phyloP scores from a whole-genome alignment of 2,113 vertebrate genomes.

The Apodemus sylvaticus region DNA sequence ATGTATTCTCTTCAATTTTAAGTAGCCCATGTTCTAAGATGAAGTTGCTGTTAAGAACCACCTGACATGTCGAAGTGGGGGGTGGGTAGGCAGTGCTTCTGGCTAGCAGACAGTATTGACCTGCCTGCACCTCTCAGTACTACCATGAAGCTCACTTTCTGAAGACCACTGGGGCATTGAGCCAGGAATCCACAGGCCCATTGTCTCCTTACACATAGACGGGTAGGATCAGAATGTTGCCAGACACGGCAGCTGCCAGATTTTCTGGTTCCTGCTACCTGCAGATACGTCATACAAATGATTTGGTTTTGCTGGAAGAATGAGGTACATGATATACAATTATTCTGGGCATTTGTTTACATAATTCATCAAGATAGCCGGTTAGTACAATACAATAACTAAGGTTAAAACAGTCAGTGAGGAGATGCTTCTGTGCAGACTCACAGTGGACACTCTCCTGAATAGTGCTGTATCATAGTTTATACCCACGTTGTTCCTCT shows the following conservation, averaged over 20 bases:
- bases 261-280: background rate
- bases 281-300: background rate
- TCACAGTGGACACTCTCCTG: background rate
- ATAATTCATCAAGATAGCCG: conserved; percentile 8
- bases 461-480: background rate
- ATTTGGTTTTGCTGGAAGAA: background rate
- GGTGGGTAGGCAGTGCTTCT: background rate
- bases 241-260: background rate
- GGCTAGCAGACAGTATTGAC: background rate
- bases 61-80: background rate
- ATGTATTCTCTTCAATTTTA: background rate
- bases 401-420: background rate
- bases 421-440: background rate
- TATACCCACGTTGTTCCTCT: background rate
- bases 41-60: conserved; percentile 16
- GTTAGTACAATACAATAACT: background rate
- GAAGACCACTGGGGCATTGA: background rate
- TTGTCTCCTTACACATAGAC: background rate
- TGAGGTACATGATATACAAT: background rate
- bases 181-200: background rate
- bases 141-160: background rate
- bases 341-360: background rate
- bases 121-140: background rate
- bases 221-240: background rate
- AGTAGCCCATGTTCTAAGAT: background rate